These are phyloP conservation scores for Polydesmus complanatus DNA, from an alignment of 2,888 invertebrate species.

Conservation along the genomic window DNA sequence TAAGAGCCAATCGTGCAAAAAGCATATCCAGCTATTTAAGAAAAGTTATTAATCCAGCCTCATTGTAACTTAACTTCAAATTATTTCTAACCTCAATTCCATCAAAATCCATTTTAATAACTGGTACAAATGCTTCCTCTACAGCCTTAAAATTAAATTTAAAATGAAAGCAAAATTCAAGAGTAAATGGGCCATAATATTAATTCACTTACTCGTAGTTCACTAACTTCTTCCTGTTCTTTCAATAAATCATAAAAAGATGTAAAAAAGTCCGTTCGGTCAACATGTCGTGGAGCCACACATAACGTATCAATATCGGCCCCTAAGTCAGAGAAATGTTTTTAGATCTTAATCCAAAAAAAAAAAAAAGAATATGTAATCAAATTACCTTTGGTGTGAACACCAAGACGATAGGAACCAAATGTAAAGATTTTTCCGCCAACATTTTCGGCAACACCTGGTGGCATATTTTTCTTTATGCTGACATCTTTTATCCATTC, in stretches of 20 bases:
- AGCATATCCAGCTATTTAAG: conserved; percentile 62
- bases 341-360: too few relatives aligned
- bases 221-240: conserved; percentile 68
- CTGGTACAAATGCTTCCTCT: conserved; percentile 97
- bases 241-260: conserved; percentile 84
- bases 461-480: conserved; percentile 78
- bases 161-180: not conserved
- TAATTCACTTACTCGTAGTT: conserved; percentile 49
- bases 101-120: conserved; percentile 98
- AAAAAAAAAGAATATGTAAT: too few relatives aligned
- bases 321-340: too few relatives aligned
- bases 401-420: conserved; percentile 81
- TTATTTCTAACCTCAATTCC: conserved; percentile 82
- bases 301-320: conserved; percentile 98
- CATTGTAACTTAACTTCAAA: conserved; percentile 4
- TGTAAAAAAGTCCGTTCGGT: conserved; percentile 85
- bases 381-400: conserved; percentile 70
- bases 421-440: conserved; percentile 99
- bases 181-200: not conserved
- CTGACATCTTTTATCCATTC: conserved; percentile 89
- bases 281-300: conserved; percentile 92
- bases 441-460: conserved; percentile 66
- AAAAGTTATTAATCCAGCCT: not conserved
- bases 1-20: conserved; percentile 87
- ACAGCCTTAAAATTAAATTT: conserved; percentile 50